Evolutionary conservation across 1,140 invertebrate genomes (phyloP).

Genomic region (Plectrocnemia conspersa): DNA sequence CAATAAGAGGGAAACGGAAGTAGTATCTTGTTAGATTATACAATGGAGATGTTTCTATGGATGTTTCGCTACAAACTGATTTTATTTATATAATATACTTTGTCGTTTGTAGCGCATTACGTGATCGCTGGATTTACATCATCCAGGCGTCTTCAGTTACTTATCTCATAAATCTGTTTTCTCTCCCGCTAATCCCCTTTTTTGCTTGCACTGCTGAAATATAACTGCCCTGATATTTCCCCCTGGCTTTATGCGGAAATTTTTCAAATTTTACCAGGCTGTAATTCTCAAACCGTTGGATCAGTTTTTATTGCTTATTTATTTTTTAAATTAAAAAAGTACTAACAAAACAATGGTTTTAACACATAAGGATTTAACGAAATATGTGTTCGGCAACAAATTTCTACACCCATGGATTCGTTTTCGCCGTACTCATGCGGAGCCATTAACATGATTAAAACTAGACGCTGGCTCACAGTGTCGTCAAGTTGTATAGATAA

Average conservation of each 20-base stretch:
- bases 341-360: no score
- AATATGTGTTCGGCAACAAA: constrained; percentile 1
- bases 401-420: constrained; percentile 5
- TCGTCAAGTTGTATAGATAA: no score
- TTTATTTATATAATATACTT: no score
- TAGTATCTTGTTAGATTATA: no score
- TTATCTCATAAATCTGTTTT: constrained; percentile 35
- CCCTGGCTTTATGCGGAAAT: constrained; percentile 9
- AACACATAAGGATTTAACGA: no score
- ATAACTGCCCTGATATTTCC: constrained; percentile 23
- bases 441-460: constrained; percentile 37
- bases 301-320: no score
- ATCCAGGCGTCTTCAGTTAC: constrained; percentile 32
- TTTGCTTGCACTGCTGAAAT: constrained; percentile 32
- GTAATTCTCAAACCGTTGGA: no score
- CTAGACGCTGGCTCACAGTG: constrained; percentile 26
- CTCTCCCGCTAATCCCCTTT: constrained; percentile 34
- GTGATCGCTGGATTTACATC: constrained; percentile 17
- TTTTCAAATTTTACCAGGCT: constrained; percentile 25
- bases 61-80: no score
- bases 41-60: no score
- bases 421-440: constrained; percentile 32
- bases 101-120: constrained; percentile 7
- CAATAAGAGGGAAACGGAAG: no score
- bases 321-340: no score